Evolutionary conservation across 2,888 invertebrate genomes (phyloP).

Genomic region (Archips xylosteana): DNA sequence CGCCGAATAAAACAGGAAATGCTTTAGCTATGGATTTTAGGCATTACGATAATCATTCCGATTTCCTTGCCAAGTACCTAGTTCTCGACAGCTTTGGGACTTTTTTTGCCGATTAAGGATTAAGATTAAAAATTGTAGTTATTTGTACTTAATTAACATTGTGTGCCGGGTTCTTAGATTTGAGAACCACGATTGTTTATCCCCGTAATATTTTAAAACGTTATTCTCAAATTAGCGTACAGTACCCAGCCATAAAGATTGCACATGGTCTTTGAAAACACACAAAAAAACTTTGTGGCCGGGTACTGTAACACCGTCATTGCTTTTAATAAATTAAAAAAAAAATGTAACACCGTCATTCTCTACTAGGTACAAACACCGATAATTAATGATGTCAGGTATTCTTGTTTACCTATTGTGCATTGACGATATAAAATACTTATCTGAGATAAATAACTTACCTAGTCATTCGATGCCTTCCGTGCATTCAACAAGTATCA

Average conservation of each 20-base stretch:
- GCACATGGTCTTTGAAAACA: too few relatives aligned
- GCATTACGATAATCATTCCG: background rate
- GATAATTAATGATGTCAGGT: slow-evolving; percentile 1
- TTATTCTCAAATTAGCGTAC: background rate
- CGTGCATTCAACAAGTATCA: background rate
- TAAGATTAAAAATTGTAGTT: background rate
- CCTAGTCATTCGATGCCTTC: background rate
- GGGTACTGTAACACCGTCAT: too few relatives aligned
- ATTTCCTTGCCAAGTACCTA: background rate
- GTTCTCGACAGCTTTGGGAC: too few relatives aligned
- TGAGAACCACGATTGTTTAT: background rate
- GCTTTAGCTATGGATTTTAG: slow-evolving; percentile 8
- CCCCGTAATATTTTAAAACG: background rate
- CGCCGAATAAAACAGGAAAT: slow-evolving; percentile 21
- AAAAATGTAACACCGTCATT: background rate
- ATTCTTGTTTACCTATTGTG: slow-evolving; percentile 2
- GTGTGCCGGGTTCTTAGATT: background rate
- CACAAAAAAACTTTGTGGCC: too few relatives aligned
- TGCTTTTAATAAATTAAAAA: too few relatives aligned
- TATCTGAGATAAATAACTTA: background rate
- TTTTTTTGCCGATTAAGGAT: background rate
- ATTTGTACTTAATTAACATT: background rate
- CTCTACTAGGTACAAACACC: background rate
- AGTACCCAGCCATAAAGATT: too few relatives aligned
- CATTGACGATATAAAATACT: background rate